Conservation (phyloP, 1,140 invertebrate species). For the Papilio machaon region DNA sequence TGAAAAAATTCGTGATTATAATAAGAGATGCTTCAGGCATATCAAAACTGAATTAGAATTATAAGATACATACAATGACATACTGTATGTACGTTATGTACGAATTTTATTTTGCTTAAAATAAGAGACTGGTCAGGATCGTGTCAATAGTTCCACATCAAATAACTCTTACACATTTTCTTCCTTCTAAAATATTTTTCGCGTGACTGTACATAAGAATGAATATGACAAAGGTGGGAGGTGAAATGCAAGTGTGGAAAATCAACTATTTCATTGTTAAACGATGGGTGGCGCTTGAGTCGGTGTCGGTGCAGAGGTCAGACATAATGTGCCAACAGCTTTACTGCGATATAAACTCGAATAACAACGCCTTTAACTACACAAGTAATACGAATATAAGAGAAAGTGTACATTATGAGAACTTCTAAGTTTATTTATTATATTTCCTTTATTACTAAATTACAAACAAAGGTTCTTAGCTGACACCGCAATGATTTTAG, state of each 20-base stretch:
- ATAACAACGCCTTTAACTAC: constrained; percentile 5
- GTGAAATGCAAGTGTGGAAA: constrained; percentile 68
- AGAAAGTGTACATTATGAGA: constrained; percentile 19
- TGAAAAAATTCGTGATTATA: not conserved
- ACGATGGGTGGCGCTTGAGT: constrained; percentile 53
- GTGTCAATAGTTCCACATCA: not conserved
- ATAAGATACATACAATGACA: not conserved
- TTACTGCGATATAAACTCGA: not conserved
- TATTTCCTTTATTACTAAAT: constrained; percentile 18
- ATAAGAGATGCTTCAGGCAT: not conserved
- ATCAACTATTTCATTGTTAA: constrained; percentile 65
- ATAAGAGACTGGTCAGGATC: not conserved
- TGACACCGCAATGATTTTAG: not conserved
- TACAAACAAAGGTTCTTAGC: constrained; percentile 11
- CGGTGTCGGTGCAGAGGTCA: constrained; percentile 55
- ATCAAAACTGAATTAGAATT: not conserved
- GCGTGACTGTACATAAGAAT: constrained; percentile 60
- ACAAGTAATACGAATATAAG: constrained; percentile 14
- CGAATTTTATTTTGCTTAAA: no score
- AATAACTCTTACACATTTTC: not conserved
- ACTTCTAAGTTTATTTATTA: constrained; percentile 11
- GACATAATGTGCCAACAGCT: constrained; percentile 15
- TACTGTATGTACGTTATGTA: no score
- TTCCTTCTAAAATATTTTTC: not conserved
- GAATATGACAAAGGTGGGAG: constrained; percentile 62